Evolutionary conservation across 2,797 vertebrate genomes (phyloP).

Genomic region (Chaunax sp.): DNA sequence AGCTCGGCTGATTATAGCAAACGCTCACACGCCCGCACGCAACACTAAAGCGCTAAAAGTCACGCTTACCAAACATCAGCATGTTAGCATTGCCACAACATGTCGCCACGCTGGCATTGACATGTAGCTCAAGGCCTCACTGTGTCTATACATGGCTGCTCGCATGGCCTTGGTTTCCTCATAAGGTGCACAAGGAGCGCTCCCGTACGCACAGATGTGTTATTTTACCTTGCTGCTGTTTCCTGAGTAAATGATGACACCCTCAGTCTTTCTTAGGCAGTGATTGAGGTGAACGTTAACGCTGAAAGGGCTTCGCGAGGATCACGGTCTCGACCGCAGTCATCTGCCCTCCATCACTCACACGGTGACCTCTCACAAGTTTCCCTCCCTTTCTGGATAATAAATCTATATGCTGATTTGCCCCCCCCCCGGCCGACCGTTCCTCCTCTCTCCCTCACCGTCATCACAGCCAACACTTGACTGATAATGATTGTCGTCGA

Average conservation of each 20-base stretch:
- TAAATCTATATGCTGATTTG: conserved; percentile 41
- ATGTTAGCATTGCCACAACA: no score
- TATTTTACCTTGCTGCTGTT: background rate
- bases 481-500: no score
- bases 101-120: no score
- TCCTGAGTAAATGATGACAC: background rate
- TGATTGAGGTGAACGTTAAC: background rate
- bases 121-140: no score
- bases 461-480: conserved; percentile 37
- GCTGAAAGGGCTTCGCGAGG: conserved; percentile 1
- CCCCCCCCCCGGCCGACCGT: background rate
- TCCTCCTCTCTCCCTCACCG: background rate
- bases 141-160: no score
- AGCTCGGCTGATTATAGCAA: no score
- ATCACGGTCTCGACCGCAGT: conserved; percentile 1
- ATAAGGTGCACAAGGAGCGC: no score
- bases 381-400: conserved; percentile 12
- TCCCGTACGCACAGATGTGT: no score
- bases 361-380: conserved; percentile 30
- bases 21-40: no score
- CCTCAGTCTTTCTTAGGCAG: background rate
- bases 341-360: conserved; percentile 31
- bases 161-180: no score
- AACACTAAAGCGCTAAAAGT: no score
- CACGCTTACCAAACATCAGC: no score